These are phyloP conservation scores for Apoderus coryli DNA, from an alignment of 2,888 invertebrate genomes.

Conservation along the genomic window DNA sequence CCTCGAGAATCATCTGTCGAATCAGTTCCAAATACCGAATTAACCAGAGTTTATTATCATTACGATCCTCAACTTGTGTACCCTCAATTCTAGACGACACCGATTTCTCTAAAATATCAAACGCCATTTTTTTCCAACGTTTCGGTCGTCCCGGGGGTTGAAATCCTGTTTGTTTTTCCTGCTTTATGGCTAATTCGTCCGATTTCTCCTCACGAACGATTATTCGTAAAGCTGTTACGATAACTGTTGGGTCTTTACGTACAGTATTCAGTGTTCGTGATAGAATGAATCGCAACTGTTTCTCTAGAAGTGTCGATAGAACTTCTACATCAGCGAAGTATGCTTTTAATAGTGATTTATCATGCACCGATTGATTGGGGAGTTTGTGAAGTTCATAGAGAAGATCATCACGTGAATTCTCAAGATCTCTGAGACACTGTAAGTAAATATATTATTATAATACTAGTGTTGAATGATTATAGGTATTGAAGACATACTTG, in stretches of 20 bases:
- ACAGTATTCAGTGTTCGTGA: constrained; percentile 87
- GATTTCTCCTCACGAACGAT: constrained; percentile 95
- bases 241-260: constrained; percentile 83
- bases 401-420: constrained; percentile 91
- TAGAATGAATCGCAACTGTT: constrained; percentile 80
- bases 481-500: constrained; percentile 33
- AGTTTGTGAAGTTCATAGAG: constrained; percentile 87
- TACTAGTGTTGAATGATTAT: constrained; percentile 3
- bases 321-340: constrained; percentile 94
- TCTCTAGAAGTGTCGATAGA: constrained; percentile 75
- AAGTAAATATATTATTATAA: too few species aligned
- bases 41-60: constrained; percentile 89
- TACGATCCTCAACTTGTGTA: constrained; percentile 83
- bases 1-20: constrained; percentile 76
- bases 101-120: constrained; percentile 65
- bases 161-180: constrained; percentile 71
- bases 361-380: constrained; percentile 79
- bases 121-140: constrained; percentile 73
- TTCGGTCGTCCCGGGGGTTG: constrained; percentile 91
- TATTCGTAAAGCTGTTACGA: constrained; percentile 90
- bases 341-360: constrained; percentile 83
- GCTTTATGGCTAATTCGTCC: constrained; percentile 70
- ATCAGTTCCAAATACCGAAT: constrained; percentile 82
- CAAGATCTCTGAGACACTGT: constrained; percentile 89
- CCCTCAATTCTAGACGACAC: constrained; percentile 83